These are phyloP conservation scores for Tetraodon nigroviridis DNA, from an alignment of 2,113 vertebrate genomes.

Conservation along the genomic window DNA sequence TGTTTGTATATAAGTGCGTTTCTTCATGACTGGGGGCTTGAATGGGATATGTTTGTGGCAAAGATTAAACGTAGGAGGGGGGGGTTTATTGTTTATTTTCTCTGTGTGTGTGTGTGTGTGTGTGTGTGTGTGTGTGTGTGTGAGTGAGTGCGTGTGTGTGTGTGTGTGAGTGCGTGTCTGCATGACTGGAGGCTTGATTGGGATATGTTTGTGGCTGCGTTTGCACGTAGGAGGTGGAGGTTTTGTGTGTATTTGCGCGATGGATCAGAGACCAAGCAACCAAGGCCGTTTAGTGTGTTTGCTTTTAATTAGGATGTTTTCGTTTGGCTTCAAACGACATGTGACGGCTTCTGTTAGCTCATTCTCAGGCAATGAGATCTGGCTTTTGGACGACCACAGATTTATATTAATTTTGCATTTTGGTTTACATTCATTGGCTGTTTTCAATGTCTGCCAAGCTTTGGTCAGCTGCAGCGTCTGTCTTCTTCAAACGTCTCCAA, in stretches of 20 bases:
- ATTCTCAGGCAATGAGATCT: slow-evolving; percentile 30
- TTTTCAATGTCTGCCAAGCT: slow-evolving; percentile 58
- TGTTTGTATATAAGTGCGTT: no score
- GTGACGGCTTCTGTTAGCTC: slow-evolving; percentile 31
- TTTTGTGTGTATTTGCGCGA: slow-evolving; percentile 28
- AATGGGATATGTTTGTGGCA: no score
- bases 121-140: no score
- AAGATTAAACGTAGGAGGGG: no score
- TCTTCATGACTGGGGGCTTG: no score
- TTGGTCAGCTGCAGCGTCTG: slow-evolving; percentile 53
- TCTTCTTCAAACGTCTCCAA: slow-evolving; percentile 39
- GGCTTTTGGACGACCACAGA: no score
- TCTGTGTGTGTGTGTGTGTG: no score
- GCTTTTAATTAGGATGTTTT: slow-evolving; percentile 61
- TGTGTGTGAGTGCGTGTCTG: slow-evolving; percentile 14
- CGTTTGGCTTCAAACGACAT: slow-evolving; percentile 7
- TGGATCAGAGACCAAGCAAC: slow-evolving; percentile 32
- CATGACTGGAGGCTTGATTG: background rate
- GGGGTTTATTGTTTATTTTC: no score
- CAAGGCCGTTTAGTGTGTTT: slow-evolving; percentile 42
- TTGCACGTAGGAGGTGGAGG: background rate
- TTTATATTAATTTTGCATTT: slow-evolving; percentile 3
- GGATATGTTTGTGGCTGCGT: slow-evolving; percentile 4
- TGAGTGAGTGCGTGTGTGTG: no score
- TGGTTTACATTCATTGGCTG: slow-evolving; percentile 25